Evolutionary conservation across 2,888 invertebrate genomes (phyloP), one percentile per base, ranked within the genome.

Genomic region (Psococerastis gibbosa): DNA sequence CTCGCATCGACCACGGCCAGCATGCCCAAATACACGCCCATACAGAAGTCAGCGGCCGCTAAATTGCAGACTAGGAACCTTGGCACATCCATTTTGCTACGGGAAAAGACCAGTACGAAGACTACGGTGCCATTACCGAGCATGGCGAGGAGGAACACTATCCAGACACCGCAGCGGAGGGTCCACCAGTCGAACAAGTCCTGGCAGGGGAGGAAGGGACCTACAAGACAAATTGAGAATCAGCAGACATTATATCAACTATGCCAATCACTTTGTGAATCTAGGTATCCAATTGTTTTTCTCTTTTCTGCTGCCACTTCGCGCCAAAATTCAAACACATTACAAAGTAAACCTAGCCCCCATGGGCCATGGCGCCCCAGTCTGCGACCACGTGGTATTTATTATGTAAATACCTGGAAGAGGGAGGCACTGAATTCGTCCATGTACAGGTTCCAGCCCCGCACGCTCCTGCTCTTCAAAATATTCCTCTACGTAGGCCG

Each of bases 141-240:
- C 67, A 97, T 76, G 32, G 95, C 92, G 53, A 94, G 69, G 45
- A 95, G 72, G 63, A 95, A 95, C 35, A 97, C 92, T 13, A 91
- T 78, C 95, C 97, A 97, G 42, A 95, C 91, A 16, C 94, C 92
- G 60, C 92, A 94, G 33, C 92, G 75, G 53, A 94, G 65, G 3
- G 91, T 89, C 94, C 94, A 94, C 92, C 92, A 94, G 59, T 92
- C 92, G 62, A 95, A 94, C 44, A 94, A 69, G 62, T 94, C 94
- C 57, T 85, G 82, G 61, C 94, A 95, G 3, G 94, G 94, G 56
- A 92, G 68, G 65, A 94, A 94, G 2, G 94, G 92, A 20, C 87
- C 88, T 78, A 62, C n/a, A 57, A 52, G 44, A 20, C 9, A 45
- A 11, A 13, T n/a, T n/a, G n/a, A n/a, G n/a, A n/a, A n/a, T n/a